Evolutionary conservation across 2,888 invertebrate species (phyloP), one percentile per base, ranked within the genome.

Genomic region (Leptopterna dolabrata): DNA sequence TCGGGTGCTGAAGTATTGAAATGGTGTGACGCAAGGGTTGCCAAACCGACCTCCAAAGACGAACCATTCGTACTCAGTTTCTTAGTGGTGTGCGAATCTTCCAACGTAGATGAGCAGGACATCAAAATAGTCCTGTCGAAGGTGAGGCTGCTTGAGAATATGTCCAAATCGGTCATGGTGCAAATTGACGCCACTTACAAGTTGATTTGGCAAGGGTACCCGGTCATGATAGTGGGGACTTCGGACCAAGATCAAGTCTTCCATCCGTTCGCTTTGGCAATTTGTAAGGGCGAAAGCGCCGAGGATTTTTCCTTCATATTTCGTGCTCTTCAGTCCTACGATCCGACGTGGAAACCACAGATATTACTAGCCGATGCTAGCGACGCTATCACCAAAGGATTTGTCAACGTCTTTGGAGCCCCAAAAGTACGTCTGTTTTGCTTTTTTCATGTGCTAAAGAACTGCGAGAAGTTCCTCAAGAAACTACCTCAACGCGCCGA

Each of bases 191-290:
- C n/a, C n/a, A 76, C 76, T 11, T 76, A 76, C 24, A 76, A 76
- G n/a, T n/a, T 76, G 1, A 41, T 36, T 13, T 76, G 76, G 76
- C 76, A 36, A 43, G 76, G 76, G 7, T 76, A 76, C 19, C 76
- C 76, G 19, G 76, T 76, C n/a, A n/a, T n/a, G n/a, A n/a, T n/a
- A n/a, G n/a, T 11, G n/a, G 9, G 71, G 27, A 14, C 71, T 11
- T n/a, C 19, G 71, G 71, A 19, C 9, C 71, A 11, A 19, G n/a
- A n/a, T n/a, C n/a, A n/a, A n/a, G n/a, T n/a, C n/a, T n/a, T 71
- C n/a, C 71, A 71, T 24, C 71, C 71, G 71, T 71, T 71, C n/a
- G 71, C 71, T 14, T n/a, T 71, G 19, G 71, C 71, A 11, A 19
- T 71, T 13, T 71, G 71, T 24, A 71, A 71, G n/a, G 19, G 71